These are phyloP conservation scores for Sycophila sp. DNA, from an alignment of 1,140 invertebrate species.

Conservation along the genomic window DNA sequence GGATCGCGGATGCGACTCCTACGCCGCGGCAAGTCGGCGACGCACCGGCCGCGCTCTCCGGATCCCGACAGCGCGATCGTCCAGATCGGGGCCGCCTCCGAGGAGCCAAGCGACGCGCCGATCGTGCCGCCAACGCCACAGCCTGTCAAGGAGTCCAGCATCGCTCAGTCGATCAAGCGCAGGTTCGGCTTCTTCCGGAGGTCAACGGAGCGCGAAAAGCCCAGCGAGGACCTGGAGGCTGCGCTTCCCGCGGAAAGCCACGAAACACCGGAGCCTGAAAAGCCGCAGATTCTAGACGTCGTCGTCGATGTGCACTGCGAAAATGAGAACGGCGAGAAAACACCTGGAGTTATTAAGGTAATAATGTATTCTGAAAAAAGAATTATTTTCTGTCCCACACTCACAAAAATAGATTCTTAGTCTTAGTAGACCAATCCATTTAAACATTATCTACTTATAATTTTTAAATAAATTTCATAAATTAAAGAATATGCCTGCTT, in stretches of 20 bases:
- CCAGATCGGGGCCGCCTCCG: not conserved
- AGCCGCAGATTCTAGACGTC: conserved; percentile 46
- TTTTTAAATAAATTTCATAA: too few relatives aligned
- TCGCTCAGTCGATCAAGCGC: conserved; percentile 12
- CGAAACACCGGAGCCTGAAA: not conserved
- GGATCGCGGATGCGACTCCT: conserved; percentile 11
- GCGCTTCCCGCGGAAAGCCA: not conserved
- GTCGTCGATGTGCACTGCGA: conserved; percentile 41
- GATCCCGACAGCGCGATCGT: not conserved
- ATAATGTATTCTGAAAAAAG: too few relatives aligned
- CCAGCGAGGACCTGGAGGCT: conserved; percentile 1
- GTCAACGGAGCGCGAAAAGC: conserved; percentile 16
- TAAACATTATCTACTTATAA: too few relatives aligned
- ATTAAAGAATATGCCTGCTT: too few relatives aligned
- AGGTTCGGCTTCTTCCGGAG: conserved; percentile 20
- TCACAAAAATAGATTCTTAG: too few relatives aligned
- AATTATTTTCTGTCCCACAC: too few relatives aligned
- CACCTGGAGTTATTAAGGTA: too few relatives aligned
- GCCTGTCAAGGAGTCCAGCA: not conserved
- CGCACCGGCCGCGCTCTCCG: not conserved
- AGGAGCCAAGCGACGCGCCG: not conserved
- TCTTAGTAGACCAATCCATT: too few relatives aligned
- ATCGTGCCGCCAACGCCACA: too few relatives aligned
- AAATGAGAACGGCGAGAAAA: not conserved
- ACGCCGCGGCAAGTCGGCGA: not conserved